Evolutionary conservation across 2,888 invertebrate species (phyloP).

Genomic region (Diogma glabrata): DNA sequence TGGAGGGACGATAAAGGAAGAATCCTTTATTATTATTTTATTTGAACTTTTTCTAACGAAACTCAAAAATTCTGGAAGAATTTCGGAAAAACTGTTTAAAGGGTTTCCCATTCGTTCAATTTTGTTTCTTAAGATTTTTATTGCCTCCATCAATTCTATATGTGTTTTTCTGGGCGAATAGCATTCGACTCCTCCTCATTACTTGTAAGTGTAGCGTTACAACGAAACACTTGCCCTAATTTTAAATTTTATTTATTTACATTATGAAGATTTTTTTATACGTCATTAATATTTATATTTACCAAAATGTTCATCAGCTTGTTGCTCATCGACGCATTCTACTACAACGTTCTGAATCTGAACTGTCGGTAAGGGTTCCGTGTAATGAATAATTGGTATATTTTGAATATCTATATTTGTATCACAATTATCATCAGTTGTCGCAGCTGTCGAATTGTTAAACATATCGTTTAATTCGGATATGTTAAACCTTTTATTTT

Average conservation of each 20-base stretch:
- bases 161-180: too few species aligned
- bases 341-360: too few species aligned
- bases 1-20: not conserved
- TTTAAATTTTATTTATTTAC: too few species aligned
- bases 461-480: not conserved
- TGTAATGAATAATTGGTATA: too few species aligned
- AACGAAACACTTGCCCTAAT: not conserved
- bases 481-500: not conserved
- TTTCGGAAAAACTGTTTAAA: not conserved
- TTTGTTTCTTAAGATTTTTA: not conserved
- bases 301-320: too few species aligned
- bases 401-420: too few species aligned
- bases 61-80: not conserved
- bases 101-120: not conserved
- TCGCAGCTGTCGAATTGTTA: not conserved
- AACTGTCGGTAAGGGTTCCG: too few species aligned
- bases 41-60: not conserved
- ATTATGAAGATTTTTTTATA: too few species aligned
- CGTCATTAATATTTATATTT: too few species aligned
- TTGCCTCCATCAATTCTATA: not conserved
- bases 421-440: too few species aligned
- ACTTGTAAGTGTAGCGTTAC: not conserved
- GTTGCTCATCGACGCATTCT: too few species aligned
- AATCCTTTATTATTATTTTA: not conserved
- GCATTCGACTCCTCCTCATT: too few species aligned